Evolutionary conservation across 1,140 invertebrate genomes (phyloP), one percentile per base, ranked within the genome.

Genomic region (Drosophila sproati): DNA sequence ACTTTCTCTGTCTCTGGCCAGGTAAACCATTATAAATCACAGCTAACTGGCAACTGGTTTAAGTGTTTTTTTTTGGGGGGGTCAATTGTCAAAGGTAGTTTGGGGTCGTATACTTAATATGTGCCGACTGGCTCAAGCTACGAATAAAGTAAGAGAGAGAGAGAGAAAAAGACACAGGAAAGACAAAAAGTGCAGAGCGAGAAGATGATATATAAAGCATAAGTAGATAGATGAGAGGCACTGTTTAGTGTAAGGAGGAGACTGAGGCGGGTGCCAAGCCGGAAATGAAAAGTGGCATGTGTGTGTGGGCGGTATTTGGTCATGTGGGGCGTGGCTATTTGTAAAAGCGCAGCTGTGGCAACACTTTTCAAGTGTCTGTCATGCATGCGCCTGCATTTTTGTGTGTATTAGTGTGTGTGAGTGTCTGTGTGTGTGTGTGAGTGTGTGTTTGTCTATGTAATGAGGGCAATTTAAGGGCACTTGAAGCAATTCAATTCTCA

Each of bases 401-500:
- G 20, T 20, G 20, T 20, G 20, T 20, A 20, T 20, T 39, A 32
- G 28, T 56, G 10, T 50, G n/a, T 57, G 5, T 51, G 20, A 54
- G 34, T 67, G 28, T 63, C 37, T 57, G 28, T 56, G 29, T 43
- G 7, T 57, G 55, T 50, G 55, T 75, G 56, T 61, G 56, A 69
- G 47, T 78, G 72, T 75, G 69, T 82, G 83, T 82, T 80, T 87
- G 79, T 77, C 83, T 87, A 87, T 82, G 83, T 83, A 88, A 88
- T 88, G 80, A 88, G 80, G 83, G 73, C 83, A 88, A 88, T 88
- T 88, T 88, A 83, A 88, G 83, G 68, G 66, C 74, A 88, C 83
- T 88, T 88, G 61, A 88, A 80, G 83, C 83, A 88, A 88, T 88
- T 88, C 83, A 88, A 88, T 88, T 88, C 80, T 80, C 80, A 80